Evolutionary conservation across 1,140 invertebrate genomes (phyloP), one percentile per base, ranked within the genome.

Genomic region (Dendrolimus kikuchii): DNA sequence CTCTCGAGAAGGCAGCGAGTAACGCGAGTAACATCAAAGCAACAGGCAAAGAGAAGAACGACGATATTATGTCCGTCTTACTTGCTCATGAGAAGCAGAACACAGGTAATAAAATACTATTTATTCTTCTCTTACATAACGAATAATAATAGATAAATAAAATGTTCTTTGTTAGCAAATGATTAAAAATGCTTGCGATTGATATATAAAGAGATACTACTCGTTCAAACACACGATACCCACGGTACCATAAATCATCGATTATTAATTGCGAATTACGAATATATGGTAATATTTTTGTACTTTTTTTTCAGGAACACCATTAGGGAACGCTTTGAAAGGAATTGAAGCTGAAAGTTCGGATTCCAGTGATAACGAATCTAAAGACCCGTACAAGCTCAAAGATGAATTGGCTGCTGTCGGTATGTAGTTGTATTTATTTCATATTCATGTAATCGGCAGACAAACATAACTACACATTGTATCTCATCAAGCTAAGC

Each of bases 31-130:
- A 81, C 60, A 70, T 72, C 10, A 86, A 88, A 53, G 80, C 75
- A 46, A 74, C 82, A 37, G 86, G 86, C 41, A 90, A 90, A 68
- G 91, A 93, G 66, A 93, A 93, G 67, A 92, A 91, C 64, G 95
- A 97, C 70, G 94, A 96, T 71, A 97, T 97, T 51, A 97, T 97
- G 95, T 95, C 94, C 9, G 94, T 97, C 4, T 86, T 98, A 23
- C 82, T 97, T 49, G 94, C 95, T 44, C 95, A 97, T 79, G 96
- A 97, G 74, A 96, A 95, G 73, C 94, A 95, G 75, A 92, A 82
- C 57, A 69, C 84, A 52, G 79, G 86, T 86, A 68, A 48, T 52
- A 46, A n/a, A 47, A 4, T 8, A 49, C 40, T 37, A 46, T 47
- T 7, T 7, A 9, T 38, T 9, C 37, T 6, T 38, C 7, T 10